Conservation (phyloP, 2,888 invertebrate species). For the Pardosa pseudoannulata region DNA sequence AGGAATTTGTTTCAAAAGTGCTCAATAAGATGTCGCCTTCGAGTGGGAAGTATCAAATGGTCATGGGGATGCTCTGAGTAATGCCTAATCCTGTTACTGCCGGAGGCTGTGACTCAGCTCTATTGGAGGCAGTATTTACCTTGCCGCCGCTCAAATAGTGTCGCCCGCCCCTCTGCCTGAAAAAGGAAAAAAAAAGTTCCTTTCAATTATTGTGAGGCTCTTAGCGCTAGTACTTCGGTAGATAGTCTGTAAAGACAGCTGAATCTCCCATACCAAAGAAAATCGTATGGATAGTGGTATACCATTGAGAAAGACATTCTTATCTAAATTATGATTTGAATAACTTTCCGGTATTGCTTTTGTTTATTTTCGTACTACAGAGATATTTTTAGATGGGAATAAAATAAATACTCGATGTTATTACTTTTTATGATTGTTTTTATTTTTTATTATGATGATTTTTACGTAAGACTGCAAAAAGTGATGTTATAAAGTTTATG, state of each 20-base stretch:
- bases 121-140: slow-evolving; percentile 42
- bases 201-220: slow-evolving; percentile 20
- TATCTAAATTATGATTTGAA: too few species aligned
- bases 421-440: too few species aligned
- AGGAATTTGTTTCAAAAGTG: slow-evolving; percentile 55
- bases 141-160: slow-evolving; percentile 28
- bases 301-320: too few species aligned
- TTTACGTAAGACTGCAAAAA: too few species aligned
- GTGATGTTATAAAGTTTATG: too few species aligned
- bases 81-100: slow-evolving; percentile 63
- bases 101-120: slow-evolving; percentile 53
- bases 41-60: slow-evolving; percentile 48
- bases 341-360: too few species aligned
- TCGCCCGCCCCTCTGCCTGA: slow-evolving; percentile 17
- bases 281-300: neutral
- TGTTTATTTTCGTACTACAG: too few species aligned
- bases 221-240: neutral
- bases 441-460: too few species aligned
- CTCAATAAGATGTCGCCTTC: slow-evolving; percentile 32
- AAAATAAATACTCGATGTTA: too few species aligned
- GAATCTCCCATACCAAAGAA: neutral
- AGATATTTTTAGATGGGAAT: too few species aligned
- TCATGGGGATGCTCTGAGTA: slow-evolving; percentile 51
- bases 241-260: neutral
- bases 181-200: neutral